Evolutionary conservation across 1,140 invertebrate species (phyloP), one percentile per base, ranked within the genome.

Genomic region (Subanguina moxae): DNA sequence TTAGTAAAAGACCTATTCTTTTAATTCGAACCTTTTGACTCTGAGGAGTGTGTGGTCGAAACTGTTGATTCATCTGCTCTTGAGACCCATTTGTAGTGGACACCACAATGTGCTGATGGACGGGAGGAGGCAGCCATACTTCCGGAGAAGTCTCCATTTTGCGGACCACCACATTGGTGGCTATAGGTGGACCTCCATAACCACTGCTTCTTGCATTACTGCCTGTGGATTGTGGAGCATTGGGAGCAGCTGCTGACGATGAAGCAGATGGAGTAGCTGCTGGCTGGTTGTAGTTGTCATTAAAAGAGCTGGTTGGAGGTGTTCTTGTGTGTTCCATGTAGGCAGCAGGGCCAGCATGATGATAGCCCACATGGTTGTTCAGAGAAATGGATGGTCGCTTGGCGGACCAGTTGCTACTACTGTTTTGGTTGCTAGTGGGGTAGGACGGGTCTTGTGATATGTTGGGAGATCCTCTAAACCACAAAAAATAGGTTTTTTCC

Each of bases 51-150:
- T 52, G 48, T 52, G 48, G 48, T 28, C 28, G 58, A 13, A 5
- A 25, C 19, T 61, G 27, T 25, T 61, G 19, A 13, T 21, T 19
- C 38, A 32, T 30, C 27, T 61, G 27, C 28, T 32, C 19, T n/a
- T 21, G 58, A 61, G 17, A 19, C 3, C 28, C n/a, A 21, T 19
- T 61, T 3, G 58, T 30, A 32, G 58, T 61, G 28, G 58, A 30
- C n/a, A 61, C 28, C n/a, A 61, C 58, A 61, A 61, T 61, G n/a
- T 43, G 58, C 27, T 61, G 58, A 28, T 43, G 58, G 48, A 19
- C 48, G 3, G 48, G 28, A 30, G 58, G 58, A 19, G 58, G 58
- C 58, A 32, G 19, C 58, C 58, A 61, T 21, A 28, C 28, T 13
- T 61, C 58, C 8, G 58, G 58, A 19, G 58, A 43, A 25, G 58